phyloP scores from a whole-genome alignment of 2,888 invertebrate species.

The Altica lythri region DNA sequence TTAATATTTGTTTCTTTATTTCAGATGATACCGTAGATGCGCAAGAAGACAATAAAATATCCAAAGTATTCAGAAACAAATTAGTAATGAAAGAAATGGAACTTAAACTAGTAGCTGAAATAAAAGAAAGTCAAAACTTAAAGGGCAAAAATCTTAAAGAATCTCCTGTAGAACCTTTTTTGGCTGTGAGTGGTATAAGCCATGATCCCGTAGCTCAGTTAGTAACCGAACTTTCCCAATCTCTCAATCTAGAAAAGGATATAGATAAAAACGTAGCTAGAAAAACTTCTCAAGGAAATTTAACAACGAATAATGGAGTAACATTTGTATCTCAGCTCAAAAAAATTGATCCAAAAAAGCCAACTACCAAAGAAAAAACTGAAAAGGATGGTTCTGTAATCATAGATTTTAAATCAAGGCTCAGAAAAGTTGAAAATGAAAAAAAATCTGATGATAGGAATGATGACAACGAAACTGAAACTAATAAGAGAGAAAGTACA shows the following conservation, averaged over 20 bases:
- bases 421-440: slow-evolving; percentile 77
- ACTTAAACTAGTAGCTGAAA: slow-evolving; percentile 79
- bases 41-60: slow-evolving; percentile 49
- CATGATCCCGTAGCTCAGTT: slow-evolving; percentile 79
- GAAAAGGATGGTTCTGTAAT: slow-evolving; percentile 67
- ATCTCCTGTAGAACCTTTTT: slow-evolving; percentile 57
- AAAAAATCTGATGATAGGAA: slow-evolving; percentile 51
- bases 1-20: slow-evolving; percentile 14
- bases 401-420: slow-evolving; percentile 81
- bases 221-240: slow-evolving; percentile 84
- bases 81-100: slow-evolving; percentile 82
- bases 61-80: slow-evolving; percentile 58
- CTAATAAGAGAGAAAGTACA: slow-evolving; percentile 58
- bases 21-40: slow-evolving; percentile 37
- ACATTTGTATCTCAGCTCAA: slow-evolving; percentile 73
- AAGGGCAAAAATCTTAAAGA: slow-evolving; percentile 64
- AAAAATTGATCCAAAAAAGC: slow-evolving; percentile 72
- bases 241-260: slow-evolving; percentile 62
- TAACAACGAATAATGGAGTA: slow-evolving; percentile 48
- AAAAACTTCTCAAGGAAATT: slow-evolving; percentile 43
- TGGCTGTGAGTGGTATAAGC: slow-evolving; percentile 61
- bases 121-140: slow-evolving; percentile 76
- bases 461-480: slow-evolving; percentile 49
- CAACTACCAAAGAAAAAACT: slow-evolving; percentile 60
- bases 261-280: slow-evolving; percentile 34